A percentile compares a stretch with the other conserved stretches of the same genome.
phyloP scores from a whole-genome alignment of 2,113 vertebrate species.

The Donacobius atricapilla region DNA sequence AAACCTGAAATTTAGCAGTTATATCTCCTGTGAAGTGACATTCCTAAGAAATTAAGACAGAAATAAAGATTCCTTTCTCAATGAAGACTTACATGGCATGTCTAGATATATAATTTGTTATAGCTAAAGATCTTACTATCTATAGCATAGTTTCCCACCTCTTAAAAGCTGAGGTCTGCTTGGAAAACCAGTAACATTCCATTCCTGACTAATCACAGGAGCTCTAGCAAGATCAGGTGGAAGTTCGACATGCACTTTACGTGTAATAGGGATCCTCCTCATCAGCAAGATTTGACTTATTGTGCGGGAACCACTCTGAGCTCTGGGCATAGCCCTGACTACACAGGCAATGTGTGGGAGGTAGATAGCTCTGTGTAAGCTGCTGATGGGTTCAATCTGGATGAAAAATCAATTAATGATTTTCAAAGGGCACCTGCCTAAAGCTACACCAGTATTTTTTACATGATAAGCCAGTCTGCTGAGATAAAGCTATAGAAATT shows the following conservation, averaged over 20 bases:
- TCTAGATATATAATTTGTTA: background rate
- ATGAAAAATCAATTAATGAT: background rate
- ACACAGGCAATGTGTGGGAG: background rate
- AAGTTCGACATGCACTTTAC: background rate
- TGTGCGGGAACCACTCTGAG: background rate
- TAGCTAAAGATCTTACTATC: background rate
- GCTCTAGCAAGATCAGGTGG: background rate
- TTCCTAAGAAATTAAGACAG: background rate
- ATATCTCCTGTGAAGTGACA: background rate
- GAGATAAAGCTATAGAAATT: background rate
- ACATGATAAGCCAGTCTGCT: background rate
- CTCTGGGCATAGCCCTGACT: background rate
- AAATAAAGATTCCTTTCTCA: background rate
- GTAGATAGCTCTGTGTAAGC: background rate
- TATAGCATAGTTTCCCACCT: background rate
- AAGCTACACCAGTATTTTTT: background rate
- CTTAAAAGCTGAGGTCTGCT: background rate
- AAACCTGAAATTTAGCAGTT: background rate
- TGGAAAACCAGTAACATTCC: background rate
- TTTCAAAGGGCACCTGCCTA: background rate
- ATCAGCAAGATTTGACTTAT: background rate
- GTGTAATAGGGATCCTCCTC: background rate
- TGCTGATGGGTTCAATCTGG: background rate
- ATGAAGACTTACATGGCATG: background rate
- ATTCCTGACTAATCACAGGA: background rate